These are phyloP conservation scores for Catharus bicknelli DNA, from an alignment of 2,113 vertebrate genomes.

Conservation along the genomic window DNA sequence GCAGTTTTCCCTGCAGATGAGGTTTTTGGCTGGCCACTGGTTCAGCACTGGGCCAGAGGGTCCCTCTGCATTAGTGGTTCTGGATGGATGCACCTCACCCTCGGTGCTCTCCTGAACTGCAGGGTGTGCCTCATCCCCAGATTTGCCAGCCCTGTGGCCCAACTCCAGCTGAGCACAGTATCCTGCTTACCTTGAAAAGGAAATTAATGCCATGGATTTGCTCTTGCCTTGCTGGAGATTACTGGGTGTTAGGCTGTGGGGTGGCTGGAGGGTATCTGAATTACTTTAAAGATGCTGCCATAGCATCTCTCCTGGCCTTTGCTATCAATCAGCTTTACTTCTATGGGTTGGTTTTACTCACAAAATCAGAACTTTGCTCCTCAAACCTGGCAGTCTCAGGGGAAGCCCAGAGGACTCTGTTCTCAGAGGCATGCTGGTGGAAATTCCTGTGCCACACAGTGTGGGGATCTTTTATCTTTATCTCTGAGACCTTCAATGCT, in stretches of 20 bases:
- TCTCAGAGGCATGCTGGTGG: neutral
- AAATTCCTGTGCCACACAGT: neutral
- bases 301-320: neutral
- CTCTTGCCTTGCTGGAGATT: neutral
- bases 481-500: accelerated
- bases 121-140: neutral
- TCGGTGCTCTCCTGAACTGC: neutral
- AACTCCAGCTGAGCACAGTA: neutral
- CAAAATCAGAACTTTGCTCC: neutral
- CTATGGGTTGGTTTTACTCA: neutral
- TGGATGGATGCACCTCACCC: neutral
- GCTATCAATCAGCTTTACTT: neutral
- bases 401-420: neutral
- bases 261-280: neutral
- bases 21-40: neutral
- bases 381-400: neutral
- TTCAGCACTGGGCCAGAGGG: accelerated
- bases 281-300: neutral
- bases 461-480: neutral
- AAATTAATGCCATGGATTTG: constrained; percentile 39
- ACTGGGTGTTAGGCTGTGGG: neutral
- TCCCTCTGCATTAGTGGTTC: neutral
- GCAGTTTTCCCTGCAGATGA: neutral
- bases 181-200: constrained; percentile 26
- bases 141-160: neutral